These are phyloP conservation scores for Bhutanitis thaidina DNA, from an alignment of 2,888 invertebrate species.

Conservation along the genomic window DNA sequence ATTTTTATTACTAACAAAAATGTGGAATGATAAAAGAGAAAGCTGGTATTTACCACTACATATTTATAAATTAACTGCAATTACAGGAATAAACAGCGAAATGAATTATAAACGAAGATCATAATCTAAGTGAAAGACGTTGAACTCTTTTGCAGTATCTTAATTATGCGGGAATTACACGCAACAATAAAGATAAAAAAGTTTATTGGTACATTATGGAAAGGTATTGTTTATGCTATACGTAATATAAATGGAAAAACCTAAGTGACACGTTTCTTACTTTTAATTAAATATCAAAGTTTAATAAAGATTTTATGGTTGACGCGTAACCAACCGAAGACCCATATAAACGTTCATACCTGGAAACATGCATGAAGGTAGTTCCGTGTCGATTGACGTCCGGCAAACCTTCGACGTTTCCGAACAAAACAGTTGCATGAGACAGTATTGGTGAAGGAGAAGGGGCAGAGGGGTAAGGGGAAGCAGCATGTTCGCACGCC, in stretches of 20 bases:
- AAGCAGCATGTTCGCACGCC: conserved; percentile 52
- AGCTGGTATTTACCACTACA: too few species aligned
- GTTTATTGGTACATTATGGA: conserved; percentile 4
- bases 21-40: too few species aligned
- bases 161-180: background rate
- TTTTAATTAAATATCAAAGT: conserved; percentile 20
- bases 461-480: conserved; percentile 23
- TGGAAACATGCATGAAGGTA: conserved; percentile 74
- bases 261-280: conserved; percentile 13
- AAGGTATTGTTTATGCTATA: conserved; percentile 12
- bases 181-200: background rate
- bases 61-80: too few species aligned
- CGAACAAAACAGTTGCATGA: conserved; percentile 45
- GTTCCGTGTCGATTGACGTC: conserved; percentile 73
- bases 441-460: conserved; percentile 22
- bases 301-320: conserved; percentile 16
- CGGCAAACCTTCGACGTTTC: conserved; percentile 77
- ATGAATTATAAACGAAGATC: background rate
- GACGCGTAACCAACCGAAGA: conserved; percentile 21
- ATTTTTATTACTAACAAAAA: too few species aligned
- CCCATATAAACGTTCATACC: conserved; percentile 37
- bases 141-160: conserved; percentile 10
- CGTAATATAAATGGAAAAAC: conserved; percentile 15
- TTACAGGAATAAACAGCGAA: too few species aligned
- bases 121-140: background rate